Evolutionary conservation across 2,888 invertebrate genomes (phyloP), one percentile per base, ranked within the genome.

Genomic region (Subacronicta megacephala): DNA sequence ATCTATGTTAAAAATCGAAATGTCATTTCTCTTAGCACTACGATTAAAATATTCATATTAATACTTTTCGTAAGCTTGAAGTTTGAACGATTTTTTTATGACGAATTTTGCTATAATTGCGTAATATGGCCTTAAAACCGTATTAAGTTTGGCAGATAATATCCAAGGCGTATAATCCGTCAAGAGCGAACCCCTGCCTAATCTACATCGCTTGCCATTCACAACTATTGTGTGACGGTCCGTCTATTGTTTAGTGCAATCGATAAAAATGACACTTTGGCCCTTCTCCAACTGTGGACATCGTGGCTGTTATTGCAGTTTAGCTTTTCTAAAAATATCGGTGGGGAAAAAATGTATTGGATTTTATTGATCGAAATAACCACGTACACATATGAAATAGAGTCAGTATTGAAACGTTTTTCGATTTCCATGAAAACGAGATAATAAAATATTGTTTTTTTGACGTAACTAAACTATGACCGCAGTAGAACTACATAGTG

Each of bases 181-280:
- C 52, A 57, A 75, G 75, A 71, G 78, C 68, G 78, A 81, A 78
- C 90, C 86, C 90, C 87, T 92, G 93, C 88, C 90, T 93, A 92
- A 94, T 93, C 93, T 93, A 90, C 85, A 93, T 93, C 93, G 86
- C 85, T 84, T 84, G 89, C 87, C 88, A 87, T 90, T 90, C 90
- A 89, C 80, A 85, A 92, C 91, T 93, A 91, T 92, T 90, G 88
- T 87, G 87, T 85, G 88, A 86, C 84, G 83, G 84, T 74, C 72
- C 75, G 67, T 77, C 89, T 80, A 89, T 92, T 93, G 91, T 93
- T 89, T 91, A 88, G 83, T 77, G 62, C 77, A 89, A 90, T 92
- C 90, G 91, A 92, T 92, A 91, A 90, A 92, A 92, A 87, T 85
- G 80, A 82, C 81, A 82, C 86, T 89, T 87, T 92, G 91, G 90